A percentile compares a stretch with the other conserved stretches of the same genome.
These are phyloP conservation scores for Synaphobranchus kaupii DNA, from an alignment of 2,797 vertebrate genomes.

Conservation along the genomic window DNA sequence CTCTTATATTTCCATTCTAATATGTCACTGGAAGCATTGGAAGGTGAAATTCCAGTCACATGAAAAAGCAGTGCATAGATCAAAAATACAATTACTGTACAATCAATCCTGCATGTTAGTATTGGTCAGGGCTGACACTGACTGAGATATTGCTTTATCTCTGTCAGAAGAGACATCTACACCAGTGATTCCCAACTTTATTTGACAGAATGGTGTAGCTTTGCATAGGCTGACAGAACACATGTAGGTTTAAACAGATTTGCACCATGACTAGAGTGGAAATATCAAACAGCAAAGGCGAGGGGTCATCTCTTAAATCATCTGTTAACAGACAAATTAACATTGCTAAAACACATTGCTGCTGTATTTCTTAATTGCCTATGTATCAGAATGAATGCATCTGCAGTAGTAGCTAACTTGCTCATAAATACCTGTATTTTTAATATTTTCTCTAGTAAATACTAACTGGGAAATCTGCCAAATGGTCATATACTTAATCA, in stretches of 20 bases:
- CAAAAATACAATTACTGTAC: constrained; percentile 13
- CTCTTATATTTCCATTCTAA: not conserved
- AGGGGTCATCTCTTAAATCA: not conserved
- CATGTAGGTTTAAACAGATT: not conserved
- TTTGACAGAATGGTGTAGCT: not conserved
- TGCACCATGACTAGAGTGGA: not conserved
- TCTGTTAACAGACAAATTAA: not conserved
- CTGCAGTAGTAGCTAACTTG: not conserved
- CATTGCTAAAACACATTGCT: not conserved
- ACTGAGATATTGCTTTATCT: constrained; percentile 34
- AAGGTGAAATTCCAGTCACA: not conserved
- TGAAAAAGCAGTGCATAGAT: not conserved
- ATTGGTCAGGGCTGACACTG: constrained; percentile 21
- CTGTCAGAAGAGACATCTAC: not conserved
- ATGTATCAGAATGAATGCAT: not conserved
- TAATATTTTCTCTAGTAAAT: constrained; percentile 45
- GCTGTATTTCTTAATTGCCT: not conserved
- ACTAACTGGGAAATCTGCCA: constrained; percentile 70
- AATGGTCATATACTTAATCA: constrained; percentile 76
- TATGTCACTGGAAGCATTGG: not conserved
- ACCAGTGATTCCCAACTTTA: not conserved
- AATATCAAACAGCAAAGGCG: not conserved
- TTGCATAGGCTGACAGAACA: not conserved
- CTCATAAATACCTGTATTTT: not conserved
- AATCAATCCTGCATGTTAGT: constrained; percentile 25